Evolutionary conservation across 2,797 vertebrate species (phyloP), one percentile per base, ranked within the genome.

Genomic region (Distichodus sexfasciatus): DNA sequence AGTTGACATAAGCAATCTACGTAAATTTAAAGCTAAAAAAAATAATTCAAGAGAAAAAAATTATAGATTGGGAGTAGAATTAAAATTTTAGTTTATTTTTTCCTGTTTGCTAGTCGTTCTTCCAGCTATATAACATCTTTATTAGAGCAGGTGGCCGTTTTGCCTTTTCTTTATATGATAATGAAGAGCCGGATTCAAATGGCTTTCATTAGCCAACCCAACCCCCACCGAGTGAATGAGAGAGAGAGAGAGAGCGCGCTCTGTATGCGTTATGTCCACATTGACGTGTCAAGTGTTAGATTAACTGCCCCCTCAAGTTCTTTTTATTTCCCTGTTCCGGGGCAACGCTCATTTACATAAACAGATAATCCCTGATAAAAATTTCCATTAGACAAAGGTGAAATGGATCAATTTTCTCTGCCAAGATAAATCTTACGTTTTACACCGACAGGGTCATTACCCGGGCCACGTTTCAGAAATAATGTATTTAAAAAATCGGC

Each of bases 331-430:
- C 81, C 84, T 89, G 89, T 90, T 94, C 92, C 91, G 90, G 87
- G 84, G 86, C 89, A 91, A 92, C 86, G 85, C 93, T 96, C 94
- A 98, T 99, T 98, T 98, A 94, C 97, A 99, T 98, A 97, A 97
- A 97, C 94, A 96, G 96, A 98, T 96, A 97, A 97, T 95, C 92
- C 94, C 88, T 95, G 95, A 97, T 98, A 98, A 98, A 94, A 98
- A 92, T 94, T 96, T 97, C 96, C 95, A 99, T 99, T 98, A 99
- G 94, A 96, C 96, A 98, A 96, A 97, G 96, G 95, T 99, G 96
- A 98, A 97, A 97, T 97, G 94, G 95, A 98, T 99, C 96, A 96
- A 97, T 98, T 98, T 98, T 93, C 94, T 93, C 95, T 97, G 95
- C 95, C 95, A 98, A 97, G 94, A 97, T 97, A 97, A 97, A 99